A percentile compares a stretch with the other conserved stretches of the same genome.
These are phyloP conservation scores for Epinephelus cyanopodus DNA, from an alignment of 2,113 vertebrate species.

Conservation along the genomic window DNA sequence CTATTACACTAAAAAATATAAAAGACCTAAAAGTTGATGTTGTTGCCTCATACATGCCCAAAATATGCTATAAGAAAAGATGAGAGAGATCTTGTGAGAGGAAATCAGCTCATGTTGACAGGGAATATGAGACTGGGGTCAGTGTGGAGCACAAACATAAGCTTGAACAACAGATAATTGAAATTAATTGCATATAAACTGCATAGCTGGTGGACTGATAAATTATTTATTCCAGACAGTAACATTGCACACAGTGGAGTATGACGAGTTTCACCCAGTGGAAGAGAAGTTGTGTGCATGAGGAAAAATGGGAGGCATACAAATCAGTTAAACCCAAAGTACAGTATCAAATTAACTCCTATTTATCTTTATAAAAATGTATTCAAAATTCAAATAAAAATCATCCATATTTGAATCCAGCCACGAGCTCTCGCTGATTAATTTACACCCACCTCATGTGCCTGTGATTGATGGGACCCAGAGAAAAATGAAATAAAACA, in stretches of 20 bases:
- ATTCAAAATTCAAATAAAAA: constrained; percentile 28
- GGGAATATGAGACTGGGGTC: constrained; percentile 9
- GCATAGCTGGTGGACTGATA: not conserved
- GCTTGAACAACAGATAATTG: constrained; percentile 10
- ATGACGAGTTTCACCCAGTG: not conserved
- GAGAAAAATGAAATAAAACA: constrained; percentile 50
- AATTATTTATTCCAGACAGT: constrained; percentile 19
- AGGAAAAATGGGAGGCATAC: not conserved
- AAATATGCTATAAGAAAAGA: constrained; percentile 33
- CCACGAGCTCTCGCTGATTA: constrained; percentile 37
- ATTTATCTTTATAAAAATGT: constrained; percentile 34
- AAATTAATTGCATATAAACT: constrained; percentile 44
- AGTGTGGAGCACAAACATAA: not conserved
- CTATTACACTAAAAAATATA: not conserved
- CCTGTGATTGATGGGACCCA: constrained; percentile 45
- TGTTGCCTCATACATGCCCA: not conserved
- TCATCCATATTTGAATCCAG: constrained; percentile 22
- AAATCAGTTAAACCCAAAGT: not conserved
- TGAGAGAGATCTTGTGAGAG: not conserved
- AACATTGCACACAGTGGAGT: not conserved
- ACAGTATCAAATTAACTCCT: not conserved
- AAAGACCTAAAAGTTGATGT: constrained; percentile 4
- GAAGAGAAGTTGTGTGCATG: not conserved
- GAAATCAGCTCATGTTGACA: constrained; percentile 28
- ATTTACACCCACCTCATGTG: constrained; percentile 45